These are phyloP conservation scores for Seira sanloemensis DNA, from an alignment of 2,888 invertebrate species.

Conservation along the genomic window DNA sequence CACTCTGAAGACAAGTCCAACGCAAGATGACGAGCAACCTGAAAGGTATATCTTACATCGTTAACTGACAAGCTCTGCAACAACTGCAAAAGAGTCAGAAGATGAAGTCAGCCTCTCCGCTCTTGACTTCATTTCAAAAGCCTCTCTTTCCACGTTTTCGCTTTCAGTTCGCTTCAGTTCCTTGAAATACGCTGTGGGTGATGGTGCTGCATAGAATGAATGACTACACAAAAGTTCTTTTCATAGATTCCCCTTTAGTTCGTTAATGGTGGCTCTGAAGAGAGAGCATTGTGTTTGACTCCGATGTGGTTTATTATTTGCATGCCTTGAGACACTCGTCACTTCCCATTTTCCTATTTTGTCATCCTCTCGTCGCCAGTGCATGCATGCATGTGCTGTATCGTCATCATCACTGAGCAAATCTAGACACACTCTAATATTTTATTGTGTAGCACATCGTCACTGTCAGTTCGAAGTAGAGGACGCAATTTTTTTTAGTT, in stretches of 20 bases:
- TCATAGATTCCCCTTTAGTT: too few species aligned
- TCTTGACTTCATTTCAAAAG: too few species aligned
- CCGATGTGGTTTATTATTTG: slow-evolving; percentile 30
- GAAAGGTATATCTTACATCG: not conserved
- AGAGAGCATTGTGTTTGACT: too few species aligned
- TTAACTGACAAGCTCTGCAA: not conserved
- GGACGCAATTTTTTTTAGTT: not conserved
- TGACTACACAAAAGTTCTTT: slow-evolving; percentile 22
- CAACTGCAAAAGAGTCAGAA: not conserved
- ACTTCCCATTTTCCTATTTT: slow-evolving; percentile 33
- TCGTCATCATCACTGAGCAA: too few species aligned
- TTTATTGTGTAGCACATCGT: too few species aligned
- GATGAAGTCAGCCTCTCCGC: slow-evolving; percentile 17
- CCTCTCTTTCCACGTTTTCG: too few species aligned
- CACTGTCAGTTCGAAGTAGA: not conserved
- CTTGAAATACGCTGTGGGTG: slow-evolving; percentile 29
- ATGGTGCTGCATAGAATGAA: too few species aligned
- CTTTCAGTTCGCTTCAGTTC: slow-evolving; percentile 14
- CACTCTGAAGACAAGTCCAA: not conserved
- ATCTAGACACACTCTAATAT: too few species aligned
- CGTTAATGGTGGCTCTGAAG: too few species aligned
- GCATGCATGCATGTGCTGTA: not conserved
- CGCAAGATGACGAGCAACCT: not conserved
- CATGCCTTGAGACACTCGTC: slow-evolving; percentile 33
- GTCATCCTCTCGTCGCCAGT: slow-evolving; percentile 15